These are phyloP conservation scores for Seriola dumerili DNA, from an alignment of 2,113 vertebrate genomes.

Conservation along the genomic window DNA sequence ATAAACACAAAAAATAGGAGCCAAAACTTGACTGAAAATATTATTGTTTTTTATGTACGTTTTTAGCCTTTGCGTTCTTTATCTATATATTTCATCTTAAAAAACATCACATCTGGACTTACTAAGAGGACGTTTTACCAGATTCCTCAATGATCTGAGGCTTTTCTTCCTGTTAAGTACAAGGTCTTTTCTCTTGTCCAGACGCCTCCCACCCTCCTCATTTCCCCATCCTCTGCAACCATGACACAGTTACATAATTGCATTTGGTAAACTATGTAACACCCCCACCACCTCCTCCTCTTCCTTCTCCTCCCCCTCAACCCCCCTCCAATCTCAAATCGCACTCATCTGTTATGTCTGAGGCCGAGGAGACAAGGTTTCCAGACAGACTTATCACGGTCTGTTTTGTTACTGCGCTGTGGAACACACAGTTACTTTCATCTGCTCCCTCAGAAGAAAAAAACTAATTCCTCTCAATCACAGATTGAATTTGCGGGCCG, in stretches of 20 bases:
- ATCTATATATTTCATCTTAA: not conserved
- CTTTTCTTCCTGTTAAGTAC: not conserved
- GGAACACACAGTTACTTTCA: constrained; percentile 54
- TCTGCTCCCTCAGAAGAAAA: constrained; percentile 28
- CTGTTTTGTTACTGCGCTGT: constrained; percentile 63
- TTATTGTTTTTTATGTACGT: no score
- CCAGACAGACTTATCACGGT: constrained; percentile 84
- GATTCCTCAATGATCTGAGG: not conserved
- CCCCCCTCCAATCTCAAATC: constrained; percentile 52
- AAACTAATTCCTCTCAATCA: constrained; percentile 33
- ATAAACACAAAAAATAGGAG: not conserved
- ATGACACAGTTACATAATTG: constrained; percentile 71
- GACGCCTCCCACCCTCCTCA: constrained; percentile 14
- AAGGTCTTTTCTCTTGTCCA: constrained; percentile 23
- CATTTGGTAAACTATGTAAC: constrained; percentile 76
- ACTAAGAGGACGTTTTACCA: not conserved
- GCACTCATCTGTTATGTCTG: constrained; percentile 79
- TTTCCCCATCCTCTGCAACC: constrained; percentile 43
- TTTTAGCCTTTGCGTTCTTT: not conserved
- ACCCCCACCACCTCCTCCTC: not conserved
- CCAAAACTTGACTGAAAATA: not conserved
- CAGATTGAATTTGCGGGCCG: constrained; percentile 26
- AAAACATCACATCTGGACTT: not conserved
- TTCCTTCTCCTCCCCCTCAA: constrained; percentile 15
- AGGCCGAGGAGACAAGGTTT: constrained; percentile 77